Evolutionary conservation across 1,140 invertebrate genomes (phyloP).

Genomic region (Pseudomyrmex dendroicus): DNA sequence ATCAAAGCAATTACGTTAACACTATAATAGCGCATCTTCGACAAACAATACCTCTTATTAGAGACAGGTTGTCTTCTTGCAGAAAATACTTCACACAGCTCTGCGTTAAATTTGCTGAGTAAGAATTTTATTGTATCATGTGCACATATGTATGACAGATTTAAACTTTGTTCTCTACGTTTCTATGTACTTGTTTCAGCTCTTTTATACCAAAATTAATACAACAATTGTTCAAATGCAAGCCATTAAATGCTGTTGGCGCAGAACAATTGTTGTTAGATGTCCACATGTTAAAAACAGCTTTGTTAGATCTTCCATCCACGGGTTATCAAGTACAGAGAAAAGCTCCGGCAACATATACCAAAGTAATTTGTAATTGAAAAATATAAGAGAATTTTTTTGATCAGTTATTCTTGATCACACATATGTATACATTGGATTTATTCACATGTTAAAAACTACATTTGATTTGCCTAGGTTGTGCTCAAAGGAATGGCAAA

Average conservation of each 20-base stretch:
- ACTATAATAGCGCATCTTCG: constrained; percentile 95
- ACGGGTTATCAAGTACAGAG: constrained; percentile 94
- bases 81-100: constrained; percentile 99
- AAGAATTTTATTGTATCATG: constrained; percentile 65
- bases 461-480: constrained; percentile 86
- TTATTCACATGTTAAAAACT: too few relatives aligned
- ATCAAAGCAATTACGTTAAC: constrained; percentile 98
- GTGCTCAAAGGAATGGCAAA: constrained; percentile 99
- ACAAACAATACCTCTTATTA: constrained; percentile 94
- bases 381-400: too few relatives aligned
- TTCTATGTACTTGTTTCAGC: constrained; percentile 85
- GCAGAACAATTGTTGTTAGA: constrained; percentile 99
- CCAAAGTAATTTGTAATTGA: constrained; percentile 83
- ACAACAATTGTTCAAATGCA: constrained; percentile 97
- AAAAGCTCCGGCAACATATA: constrained; percentile 94
- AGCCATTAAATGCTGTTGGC: constrained; percentile 95
- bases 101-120: constrained; percentile 97
- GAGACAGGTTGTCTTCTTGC: constrained; percentile 97
- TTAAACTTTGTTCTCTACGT: constrained; percentile 15
- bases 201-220: constrained; percentile 98
- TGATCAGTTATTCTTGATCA: too few relatives aligned
- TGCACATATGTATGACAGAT: not conserved
- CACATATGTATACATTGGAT: too few relatives aligned
- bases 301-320: constrained; percentile 97
- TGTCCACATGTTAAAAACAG: constrained; percentile 98